Percentiles rank a stretch among this genome's conserved stretches.
These are phyloP conservation scores for Poecilia gillii DNA, from an alignment of 2,797 vertebrate genomes.

Conservation along the genomic window DNA sequence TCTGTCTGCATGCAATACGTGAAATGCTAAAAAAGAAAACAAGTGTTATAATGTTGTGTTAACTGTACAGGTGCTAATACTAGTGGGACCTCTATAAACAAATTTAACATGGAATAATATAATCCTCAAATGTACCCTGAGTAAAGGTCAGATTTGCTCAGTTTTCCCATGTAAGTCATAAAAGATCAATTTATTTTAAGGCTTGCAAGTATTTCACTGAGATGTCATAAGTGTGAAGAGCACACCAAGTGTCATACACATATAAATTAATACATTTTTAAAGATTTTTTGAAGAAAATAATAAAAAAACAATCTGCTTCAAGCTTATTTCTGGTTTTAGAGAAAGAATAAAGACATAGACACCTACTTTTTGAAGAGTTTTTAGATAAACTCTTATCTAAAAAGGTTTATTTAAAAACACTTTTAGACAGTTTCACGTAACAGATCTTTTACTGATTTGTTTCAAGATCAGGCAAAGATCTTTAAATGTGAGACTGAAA, in stretches of 20 bases:
- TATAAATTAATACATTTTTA: background rate
- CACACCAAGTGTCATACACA: background rate
- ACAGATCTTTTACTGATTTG: background rate
- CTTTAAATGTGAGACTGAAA: background rate
- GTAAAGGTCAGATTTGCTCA: background rate
- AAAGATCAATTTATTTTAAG: background rate
- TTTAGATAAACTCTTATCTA: background rate
- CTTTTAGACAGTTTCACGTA: no score
- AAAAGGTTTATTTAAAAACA: no score
- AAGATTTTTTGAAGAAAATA: background rate
- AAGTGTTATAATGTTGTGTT: background rate
- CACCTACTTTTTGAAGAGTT: background rate
- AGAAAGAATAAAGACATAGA: background rate
- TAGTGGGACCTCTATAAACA: background rate
- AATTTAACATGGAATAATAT: background rate
- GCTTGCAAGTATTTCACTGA: background rate
- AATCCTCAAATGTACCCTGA: background rate
- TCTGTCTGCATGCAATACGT: background rate
- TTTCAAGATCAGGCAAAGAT: background rate
- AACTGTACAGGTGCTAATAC: background rate
- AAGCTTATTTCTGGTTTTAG: background rate
- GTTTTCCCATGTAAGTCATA: background rate
- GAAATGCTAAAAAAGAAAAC: background rate
- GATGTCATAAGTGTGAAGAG: background rate
- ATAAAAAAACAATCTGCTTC: background rate